Evolutionary conservation across 2,797 vertebrate genomes (phyloP).

Genomic region (Sebastes flavidus): DNA sequence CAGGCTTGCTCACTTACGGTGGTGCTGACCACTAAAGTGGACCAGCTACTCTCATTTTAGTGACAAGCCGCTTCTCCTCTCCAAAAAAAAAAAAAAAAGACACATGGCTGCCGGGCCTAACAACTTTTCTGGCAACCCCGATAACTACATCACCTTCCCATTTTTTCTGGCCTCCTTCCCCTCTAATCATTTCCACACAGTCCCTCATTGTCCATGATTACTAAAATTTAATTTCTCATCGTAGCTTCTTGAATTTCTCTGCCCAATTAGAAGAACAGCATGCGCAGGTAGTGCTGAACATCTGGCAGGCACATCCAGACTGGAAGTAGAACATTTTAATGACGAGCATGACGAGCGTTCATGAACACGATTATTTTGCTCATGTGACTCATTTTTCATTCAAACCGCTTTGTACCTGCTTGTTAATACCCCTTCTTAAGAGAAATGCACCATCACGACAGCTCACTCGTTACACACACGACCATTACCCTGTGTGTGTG

Average conservation of each 20-base stretch:
- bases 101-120: too few species aligned
- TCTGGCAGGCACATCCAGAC: slow-evolving; percentile 38
- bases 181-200: not conserved
- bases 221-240: not conserved
- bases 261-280: slow-evolving; percentile 30
- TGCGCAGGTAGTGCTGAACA: slow-evolving; percentile 45
- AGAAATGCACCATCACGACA: slow-evolving; percentile 26
- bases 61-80: too few species aligned
- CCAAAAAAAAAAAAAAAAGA: too few species aligned
- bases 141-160: not conserved
- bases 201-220: not conserved
- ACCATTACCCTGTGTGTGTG: not conserved
- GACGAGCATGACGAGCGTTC: slow-evolving; percentile 48
- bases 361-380: slow-evolving; percentile 43
- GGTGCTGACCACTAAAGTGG: too few species aligned
- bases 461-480: slow-evolving; percentile 5
- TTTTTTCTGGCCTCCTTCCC: not conserved
- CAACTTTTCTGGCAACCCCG: not conserved
- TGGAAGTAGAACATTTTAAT: slow-evolving; percentile 59
- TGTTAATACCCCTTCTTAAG: slow-evolving; percentile 32
- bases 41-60: too few species aligned
- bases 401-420: slow-evolving; percentile 12
- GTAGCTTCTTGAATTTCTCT: not conserved
- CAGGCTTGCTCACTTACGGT: too few species aligned
- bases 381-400: slow-evolving; percentile 43